Conservation (phyloP, 2,888 invertebrate genomes). For the Coremacera marginata region DNA sequence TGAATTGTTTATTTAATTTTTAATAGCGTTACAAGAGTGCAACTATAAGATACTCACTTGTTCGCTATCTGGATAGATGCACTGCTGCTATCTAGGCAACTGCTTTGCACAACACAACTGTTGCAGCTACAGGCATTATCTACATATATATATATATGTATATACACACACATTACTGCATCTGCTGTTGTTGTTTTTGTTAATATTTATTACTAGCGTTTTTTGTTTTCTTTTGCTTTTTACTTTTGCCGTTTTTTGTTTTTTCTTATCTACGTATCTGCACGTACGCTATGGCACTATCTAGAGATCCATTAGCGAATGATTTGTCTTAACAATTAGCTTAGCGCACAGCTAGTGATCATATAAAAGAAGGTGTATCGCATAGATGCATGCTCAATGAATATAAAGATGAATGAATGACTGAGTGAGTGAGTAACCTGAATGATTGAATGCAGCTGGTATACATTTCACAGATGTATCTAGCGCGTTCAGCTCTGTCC, state of each 20-base stretch:
- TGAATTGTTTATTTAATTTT: slow-evolving; percentile 41
- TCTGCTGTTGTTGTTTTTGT: background rate
- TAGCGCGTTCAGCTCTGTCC: background rate
- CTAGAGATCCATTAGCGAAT: slow-evolving; percentile 39
- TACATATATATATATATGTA: too few species aligned
- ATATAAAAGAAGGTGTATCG: background rate
- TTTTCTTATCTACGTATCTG: slow-evolving; percentile 3
- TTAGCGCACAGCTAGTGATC: background rate
- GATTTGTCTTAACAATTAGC: slow-evolving; percentile 41
- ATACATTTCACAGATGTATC: background rate
- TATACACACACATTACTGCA: background rate
- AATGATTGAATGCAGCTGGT: background rate
- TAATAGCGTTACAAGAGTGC: slow-evolving; percentile 33
- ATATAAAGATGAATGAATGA: too few species aligned
- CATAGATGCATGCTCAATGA: background rate
- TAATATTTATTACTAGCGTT: background rate
- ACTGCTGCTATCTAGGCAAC: too few species aligned
- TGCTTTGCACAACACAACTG: too few species aligned
- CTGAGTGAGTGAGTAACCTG: background rate
- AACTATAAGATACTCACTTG: slow-evolving; percentile 1
- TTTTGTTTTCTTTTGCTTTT: too few species aligned
- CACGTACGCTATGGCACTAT: slow-evolving; percentile 20
- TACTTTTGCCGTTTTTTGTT: background rate
- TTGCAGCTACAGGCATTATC: too few species aligned
- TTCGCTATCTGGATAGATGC: too few species aligned